Evolutionary conservation across 2,888 invertebrate genomes (phyloP), one percentile per base, ranked within the genome.

Genomic region (Argyresthia goedartella): DNA sequence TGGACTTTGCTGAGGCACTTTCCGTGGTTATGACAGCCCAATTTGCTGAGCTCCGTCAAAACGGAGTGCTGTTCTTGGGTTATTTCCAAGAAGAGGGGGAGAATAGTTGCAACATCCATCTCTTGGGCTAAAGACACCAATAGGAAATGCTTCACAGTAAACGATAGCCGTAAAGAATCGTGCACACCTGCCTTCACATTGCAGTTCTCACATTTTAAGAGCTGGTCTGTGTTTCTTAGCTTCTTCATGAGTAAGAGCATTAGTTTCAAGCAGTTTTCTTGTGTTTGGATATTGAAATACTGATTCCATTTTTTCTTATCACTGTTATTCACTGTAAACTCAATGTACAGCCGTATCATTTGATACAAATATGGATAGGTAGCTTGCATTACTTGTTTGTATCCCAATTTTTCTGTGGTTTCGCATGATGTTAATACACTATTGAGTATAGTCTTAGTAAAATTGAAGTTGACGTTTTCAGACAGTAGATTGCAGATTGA

Each of bases 141-240:
- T 1, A 81, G 58, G 1, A 80, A 68, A 50, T 72, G 60, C 63
- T 77, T 82, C 0, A 67, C 51, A 1, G 71, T 41, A 42, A 82
- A 78, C 0, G 77, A 71, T 0, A 85, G 57, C 0, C 84, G 60
- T 8, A 85, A 55, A 0, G 73, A 66, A 14, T 86, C 86, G 14
- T 86, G 86, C 0, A 76, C 50, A 0, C 80, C 77, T 0, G 71
- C 60, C 60, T 71, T 76, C 0, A 72, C 60, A 1, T 50, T 58
- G 55, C 85, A 86, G 33, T 70, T 72, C 0, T 81, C 81, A 54
- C 86, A 85, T 67, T 80, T 84, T 0, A 74, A 46, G 0, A 78
- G 42, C 33, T 81, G 82, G 0, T 67, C 58, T 0, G 69, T 65
- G 0, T 59, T 55, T 52, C 62, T 63, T 0, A 77, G 43, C 44